Conservation (phyloP, 2,797 vertebrate species). For the Sparus aurata region DNA sequence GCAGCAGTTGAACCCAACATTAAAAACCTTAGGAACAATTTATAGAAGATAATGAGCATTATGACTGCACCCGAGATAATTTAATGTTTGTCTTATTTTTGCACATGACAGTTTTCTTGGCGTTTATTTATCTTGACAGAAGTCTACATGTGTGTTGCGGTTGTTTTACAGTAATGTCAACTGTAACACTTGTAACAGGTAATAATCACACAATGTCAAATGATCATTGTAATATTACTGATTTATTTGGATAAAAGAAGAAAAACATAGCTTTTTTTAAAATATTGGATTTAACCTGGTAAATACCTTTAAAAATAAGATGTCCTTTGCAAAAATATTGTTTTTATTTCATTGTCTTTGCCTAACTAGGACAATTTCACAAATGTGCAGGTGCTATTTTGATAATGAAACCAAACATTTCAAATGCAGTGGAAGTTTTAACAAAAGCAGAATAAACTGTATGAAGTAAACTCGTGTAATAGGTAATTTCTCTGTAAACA, state of each 20-base stretch:
- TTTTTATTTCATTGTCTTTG: neutral
- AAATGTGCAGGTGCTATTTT: neutral
- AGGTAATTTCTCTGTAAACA: neutral
- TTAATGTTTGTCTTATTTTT: too few species aligned
- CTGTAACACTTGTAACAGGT: neutral
- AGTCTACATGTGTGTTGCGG: neutral
- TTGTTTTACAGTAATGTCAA: neutral
- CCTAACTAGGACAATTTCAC: neutral
- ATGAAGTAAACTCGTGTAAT: neutral
- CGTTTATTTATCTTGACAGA: neutral
- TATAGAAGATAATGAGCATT: too few species aligned
- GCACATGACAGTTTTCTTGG: too few species aligned
- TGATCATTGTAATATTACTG: neutral
- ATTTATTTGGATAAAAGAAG: slow-evolving; percentile 38
- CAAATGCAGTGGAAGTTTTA: neutral
- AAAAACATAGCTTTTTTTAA: neutral
- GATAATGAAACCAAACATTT: slow-evolving; percentile 9
- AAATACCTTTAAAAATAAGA: slow-evolving; percentile 21
- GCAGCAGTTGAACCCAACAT: too few species aligned
- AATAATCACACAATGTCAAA: neutral
- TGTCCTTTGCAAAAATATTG: neutral
- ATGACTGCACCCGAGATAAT: too few species aligned
- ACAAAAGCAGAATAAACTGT: neutral
- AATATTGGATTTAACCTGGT: neutral
- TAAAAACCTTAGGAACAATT: too few species aligned